A percentile compares a stretch with the other conserved stretches of the same genome.
phyloP scores from a whole-genome alignment of 2,797 vertebrate genomes.

The Acestrorhynchus altus region DNA sequence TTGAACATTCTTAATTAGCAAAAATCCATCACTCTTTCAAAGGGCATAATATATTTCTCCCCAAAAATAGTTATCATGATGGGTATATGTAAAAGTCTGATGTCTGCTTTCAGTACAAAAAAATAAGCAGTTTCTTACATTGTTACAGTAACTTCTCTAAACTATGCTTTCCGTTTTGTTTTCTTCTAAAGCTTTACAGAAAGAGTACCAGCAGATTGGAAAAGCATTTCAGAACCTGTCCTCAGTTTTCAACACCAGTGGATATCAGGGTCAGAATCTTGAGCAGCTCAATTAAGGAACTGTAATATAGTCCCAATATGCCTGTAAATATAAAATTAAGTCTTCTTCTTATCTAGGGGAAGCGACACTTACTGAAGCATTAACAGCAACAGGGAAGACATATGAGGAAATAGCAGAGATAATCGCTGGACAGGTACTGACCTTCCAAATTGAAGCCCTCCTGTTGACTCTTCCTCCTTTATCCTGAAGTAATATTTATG shows the following conservation, averaged over 20 bases:
- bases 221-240: slow-evolving; percentile 88
- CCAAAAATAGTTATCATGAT: no score
- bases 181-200: slow-evolving; percentile 82
- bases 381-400: slow-evolving; percentile 88
- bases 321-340: not conserved
- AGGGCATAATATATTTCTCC: no score
- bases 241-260: slow-evolving; percentile 84
- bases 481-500: not conserved
- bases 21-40: no score
- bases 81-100: no score
- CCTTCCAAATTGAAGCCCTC: not conserved
- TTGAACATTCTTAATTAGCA: no score
- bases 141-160: no score
- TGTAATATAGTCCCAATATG: not conserved
- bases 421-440: slow-evolving; percentile 85
- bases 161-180: slow-evolving; percentile 1
- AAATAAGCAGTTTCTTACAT: no score
- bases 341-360: slow-evolving; percentile 77
- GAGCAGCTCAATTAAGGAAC: not conserved
- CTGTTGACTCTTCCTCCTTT: not conserved
- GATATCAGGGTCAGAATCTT: slow-evolving; percentile 82
- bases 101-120: no score
- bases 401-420: slow-evolving; percentile 90
- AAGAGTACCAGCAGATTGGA: slow-evolving; percentile 92
- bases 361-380: slow-evolving; percentile 85